These are phyloP conservation scores for Entelurus aequoreus DNA, from an alignment of 2,113 vertebrate genomes.

Conservation along the genomic window DNA sequence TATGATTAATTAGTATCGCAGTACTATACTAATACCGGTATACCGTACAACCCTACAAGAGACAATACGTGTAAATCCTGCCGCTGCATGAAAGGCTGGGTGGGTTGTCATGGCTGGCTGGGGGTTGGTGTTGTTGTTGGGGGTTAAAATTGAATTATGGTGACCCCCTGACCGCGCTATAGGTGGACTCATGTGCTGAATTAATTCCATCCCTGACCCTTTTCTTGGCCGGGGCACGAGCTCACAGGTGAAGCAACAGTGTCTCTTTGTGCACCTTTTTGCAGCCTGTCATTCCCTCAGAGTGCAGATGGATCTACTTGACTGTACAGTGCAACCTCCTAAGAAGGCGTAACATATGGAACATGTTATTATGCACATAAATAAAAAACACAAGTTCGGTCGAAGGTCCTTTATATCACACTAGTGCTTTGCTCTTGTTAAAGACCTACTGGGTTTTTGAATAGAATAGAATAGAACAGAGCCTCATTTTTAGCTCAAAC, in stretches of 20 bases:
- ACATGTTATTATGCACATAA: no score
- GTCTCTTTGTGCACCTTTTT: conserved; percentile 31
- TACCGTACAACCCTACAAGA: background rate
- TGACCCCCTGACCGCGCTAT: conserved; percentile 58
- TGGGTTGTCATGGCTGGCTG: background rate
- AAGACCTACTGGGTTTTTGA: no score
- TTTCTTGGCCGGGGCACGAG: conserved; percentile 27
- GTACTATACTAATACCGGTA: no score
- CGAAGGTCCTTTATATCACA: no score
- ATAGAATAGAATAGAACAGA: no score
- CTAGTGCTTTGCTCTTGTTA: no score
- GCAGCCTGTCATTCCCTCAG: conserved; percentile 40
- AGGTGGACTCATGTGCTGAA: conserved; percentile 64
- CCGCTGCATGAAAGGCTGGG: conserved; percentile 24
- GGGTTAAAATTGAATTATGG: conserved; percentile 66
- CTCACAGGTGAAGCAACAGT: conserved; percentile 23
- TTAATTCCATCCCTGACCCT: conserved; percentile 65
- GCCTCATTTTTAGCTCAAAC: no score
- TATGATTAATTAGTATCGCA: no score
- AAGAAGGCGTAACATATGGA: no score
- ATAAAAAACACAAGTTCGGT: no score
- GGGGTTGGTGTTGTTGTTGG: conserved; percentile 1
- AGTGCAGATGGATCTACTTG: conserved; percentile 14
- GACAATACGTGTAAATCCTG: conserved; percentile 31
- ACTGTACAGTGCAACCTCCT: conserved; percentile 8